A percentile compares a stretch with the other conserved stretches of the same genome.
phyloP scores from a whole-genome alignment of 2,113 vertebrate genomes.

The Engraulis encrasicolus region DNA sequence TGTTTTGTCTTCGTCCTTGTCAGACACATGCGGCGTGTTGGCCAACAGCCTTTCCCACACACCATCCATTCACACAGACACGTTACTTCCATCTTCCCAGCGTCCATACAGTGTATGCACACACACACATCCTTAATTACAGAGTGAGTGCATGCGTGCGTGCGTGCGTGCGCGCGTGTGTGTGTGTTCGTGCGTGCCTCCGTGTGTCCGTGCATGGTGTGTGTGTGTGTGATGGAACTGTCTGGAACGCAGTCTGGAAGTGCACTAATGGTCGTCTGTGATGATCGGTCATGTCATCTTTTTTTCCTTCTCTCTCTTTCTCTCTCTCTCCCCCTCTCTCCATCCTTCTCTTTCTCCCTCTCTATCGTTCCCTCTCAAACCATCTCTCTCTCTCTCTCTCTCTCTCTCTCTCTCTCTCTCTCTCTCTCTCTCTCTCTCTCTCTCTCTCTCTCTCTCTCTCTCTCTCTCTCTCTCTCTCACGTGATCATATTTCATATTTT shows the following conservation, averaged over 20 bases:
- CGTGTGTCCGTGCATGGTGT: neutral
- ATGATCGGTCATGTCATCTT: neutral
- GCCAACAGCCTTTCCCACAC: neutral
- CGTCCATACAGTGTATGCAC: too few species aligned
- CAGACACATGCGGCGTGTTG: neutral
- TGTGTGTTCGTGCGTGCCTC: neutral
- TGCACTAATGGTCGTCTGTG: neutral
- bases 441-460: neutral
- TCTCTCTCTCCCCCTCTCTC: neutral
- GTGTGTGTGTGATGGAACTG: neutral
- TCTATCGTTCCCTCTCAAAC: neutral
- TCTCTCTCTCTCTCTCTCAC: too few species aligned
- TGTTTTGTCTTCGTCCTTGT: conserved; percentile 13
- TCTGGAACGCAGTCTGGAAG: neutral
- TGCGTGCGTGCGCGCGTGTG: neutral
- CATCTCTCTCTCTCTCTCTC: neutral
- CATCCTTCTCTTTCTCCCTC: neutral
- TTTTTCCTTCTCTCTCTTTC: neutral
- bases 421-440: neutral
- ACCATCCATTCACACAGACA: neutral
- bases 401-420: neutral
- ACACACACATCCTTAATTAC: neutral
- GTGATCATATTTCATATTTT: too few species aligned
- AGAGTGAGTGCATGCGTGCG: neutral
- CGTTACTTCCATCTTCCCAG: neutral